Conservation (phyloP, 2,888 invertebrate genomes). For the Fragum fragum region DNA sequence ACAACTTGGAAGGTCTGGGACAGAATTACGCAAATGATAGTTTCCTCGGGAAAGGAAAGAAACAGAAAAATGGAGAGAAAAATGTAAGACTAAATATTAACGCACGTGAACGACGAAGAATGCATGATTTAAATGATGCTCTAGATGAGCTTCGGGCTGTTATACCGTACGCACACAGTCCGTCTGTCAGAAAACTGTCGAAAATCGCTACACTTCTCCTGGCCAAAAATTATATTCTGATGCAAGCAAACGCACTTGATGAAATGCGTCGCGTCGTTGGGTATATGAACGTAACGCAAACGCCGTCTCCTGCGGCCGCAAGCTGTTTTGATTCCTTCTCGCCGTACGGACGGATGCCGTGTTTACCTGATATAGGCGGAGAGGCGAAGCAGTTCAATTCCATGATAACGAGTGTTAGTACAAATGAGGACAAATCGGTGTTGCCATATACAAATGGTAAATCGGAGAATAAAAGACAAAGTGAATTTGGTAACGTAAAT, state of each 20-base stretch:
- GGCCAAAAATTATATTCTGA: conserved; percentile 86
- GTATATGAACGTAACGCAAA: conserved; percentile 84
- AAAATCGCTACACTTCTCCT: conserved; percentile 86
- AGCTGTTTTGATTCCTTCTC: conserved; percentile 70
- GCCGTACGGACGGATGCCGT: conserved; percentile 68
- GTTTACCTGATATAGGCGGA: conserved; percentile 54
- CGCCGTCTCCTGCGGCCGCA: conserved; percentile 45
- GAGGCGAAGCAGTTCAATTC: conserved; percentile 50
- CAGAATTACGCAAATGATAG: conserved; percentile 62
- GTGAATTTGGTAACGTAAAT: conserved; percentile 17
- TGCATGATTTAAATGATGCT: conserved; percentile 88
- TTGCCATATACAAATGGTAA: conserved; percentile 8
- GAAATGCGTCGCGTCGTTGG: conserved; percentile 85
- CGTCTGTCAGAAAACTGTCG: conserved; percentile 86
- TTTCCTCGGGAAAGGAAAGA: conserved; percentile 54
- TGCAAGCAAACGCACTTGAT: conserved; percentile 86
- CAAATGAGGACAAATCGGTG: conserved; percentile 31
- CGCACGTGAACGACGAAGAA: conserved; percentile 87
- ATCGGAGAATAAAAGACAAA: conserved; percentile 10
- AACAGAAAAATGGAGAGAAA: conserved; percentile 69
- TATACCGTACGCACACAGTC: conserved; percentile 87
- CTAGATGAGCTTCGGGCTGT: conserved; percentile 86
- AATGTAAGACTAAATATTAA: conserved; percentile 85
- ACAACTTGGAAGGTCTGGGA: conserved; percentile 54
- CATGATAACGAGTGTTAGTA: conserved; percentile 22